Evolutionary conservation across 2,113 vertebrate species (phyloP), one percentile per base, ranked within the genome.

Genomic region (Lamprotornis superbus): DNA sequence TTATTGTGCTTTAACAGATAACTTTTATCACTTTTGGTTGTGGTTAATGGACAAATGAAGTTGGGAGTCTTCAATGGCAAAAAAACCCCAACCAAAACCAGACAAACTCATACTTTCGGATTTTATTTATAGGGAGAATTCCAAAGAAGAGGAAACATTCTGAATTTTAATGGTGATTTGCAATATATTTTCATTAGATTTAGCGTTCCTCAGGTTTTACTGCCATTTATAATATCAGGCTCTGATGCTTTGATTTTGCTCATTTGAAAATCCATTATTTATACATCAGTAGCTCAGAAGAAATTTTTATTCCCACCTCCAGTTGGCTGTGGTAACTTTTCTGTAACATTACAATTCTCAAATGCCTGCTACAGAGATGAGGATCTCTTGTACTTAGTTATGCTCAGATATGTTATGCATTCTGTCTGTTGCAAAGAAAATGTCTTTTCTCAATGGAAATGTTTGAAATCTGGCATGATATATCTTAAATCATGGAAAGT

Each of bases 401-500:
- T 59, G 18, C 31, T 76, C 14, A 11, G 47, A 5, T 89, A 42
- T 1, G 2, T 28, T 27, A 22, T 7, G 5, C 27, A 8, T 82
- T 94, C 55, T 15, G 18, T 64, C 30, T 57, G 37, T 61, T 67
- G 20, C 28, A 64, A 55, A 67, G 68, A 77, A 64, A 81, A n/a
- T 25, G 7, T 93, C 37, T 92, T 83, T 80, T 85, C 55, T 90
- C 75, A 67, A 5, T 91, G 92, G 93, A 96, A 96, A 95, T 31
- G 64, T 89, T 77, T 93, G 46, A 97, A 95, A 96, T 93, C 70
- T 70, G 74, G 42, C 68, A 71, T 69, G 31, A n/a, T 84, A 11
- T n/a, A 44, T 93, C 68, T 96, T 91, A 87, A 97, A 96, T 93
- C 85, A 75, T 83, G 86, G 90, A 92, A 94, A 91, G 31, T 83